These are phyloP conservation scores for Kuschelorhynchus macadamiae DNA, from an alignment of 2,888 invertebrate genomes.

Conservation along the genomic window DNA sequence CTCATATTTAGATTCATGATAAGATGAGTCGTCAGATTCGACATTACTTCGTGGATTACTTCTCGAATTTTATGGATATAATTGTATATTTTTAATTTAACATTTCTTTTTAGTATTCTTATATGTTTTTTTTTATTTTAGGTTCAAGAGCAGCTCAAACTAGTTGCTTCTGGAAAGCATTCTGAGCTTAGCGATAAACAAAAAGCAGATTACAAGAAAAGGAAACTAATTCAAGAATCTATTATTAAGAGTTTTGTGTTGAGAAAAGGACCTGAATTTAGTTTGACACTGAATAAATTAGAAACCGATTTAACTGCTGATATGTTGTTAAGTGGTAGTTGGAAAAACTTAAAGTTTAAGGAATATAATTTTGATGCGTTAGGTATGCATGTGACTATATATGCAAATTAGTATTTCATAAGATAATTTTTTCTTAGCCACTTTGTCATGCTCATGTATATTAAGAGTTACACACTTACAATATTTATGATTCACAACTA, in stretches of 20 bases:
- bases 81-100: too few species aligned
- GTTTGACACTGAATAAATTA: constrained; percentile 84
- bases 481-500: too few species aligned
- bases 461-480: too few species aligned
- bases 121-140: constrained; percentile 20
- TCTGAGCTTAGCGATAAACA: constrained; percentile 77
- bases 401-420: too few species aligned
- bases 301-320: constrained; percentile 97
- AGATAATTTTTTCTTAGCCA: too few species aligned
- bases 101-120: too few species aligned
- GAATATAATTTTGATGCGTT: constrained; percentile 96
- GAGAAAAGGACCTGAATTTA: constrained; percentile 88
- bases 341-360: constrained; percentile 94
- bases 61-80: too few species aligned
- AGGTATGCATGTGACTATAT: too few species aligned
- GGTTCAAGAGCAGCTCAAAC: constrained; percentile 41
- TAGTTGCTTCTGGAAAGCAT: constrained; percentile 69
- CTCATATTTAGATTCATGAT: too few species aligned
- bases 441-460: too few species aligned
- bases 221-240: constrained; percentile 92
- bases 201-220: constrained; percentile 91
- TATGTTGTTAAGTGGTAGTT: constrained; percentile 88
- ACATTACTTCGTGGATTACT: too few species aligned
- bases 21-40: too few species aligned
- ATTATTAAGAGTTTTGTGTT: constrained; percentile 86